A percentile compares a stretch with the other conserved stretches of the same genome.
These are phyloP conservation scores for Agrotis puta DNA, from an alignment of 2,888 invertebrate species.

Conservation along the genomic window DNA sequence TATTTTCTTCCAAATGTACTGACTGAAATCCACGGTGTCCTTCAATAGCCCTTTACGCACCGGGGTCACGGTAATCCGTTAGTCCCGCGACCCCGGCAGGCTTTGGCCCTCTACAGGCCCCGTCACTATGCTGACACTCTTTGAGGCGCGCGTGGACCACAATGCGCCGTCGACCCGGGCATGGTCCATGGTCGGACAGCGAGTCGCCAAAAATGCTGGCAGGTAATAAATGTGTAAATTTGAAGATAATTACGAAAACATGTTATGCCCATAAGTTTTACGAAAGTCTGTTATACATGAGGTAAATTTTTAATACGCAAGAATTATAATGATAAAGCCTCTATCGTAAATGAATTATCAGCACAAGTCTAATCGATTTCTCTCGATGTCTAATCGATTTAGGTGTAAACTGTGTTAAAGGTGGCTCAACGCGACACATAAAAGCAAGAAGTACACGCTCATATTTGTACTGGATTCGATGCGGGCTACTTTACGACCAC, in stretches of 20 bases:
- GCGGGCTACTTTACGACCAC: conserved; percentile 80
- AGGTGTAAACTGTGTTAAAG: conserved; percentile 87
- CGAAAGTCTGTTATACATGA: conserved; percentile 27
- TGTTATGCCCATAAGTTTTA: conserved; percentile 3
- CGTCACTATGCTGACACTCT: no score
- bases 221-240: background rate
- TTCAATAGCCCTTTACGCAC: no score
- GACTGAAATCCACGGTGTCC: no score
- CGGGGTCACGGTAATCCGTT: no score
- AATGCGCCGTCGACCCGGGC: no score
- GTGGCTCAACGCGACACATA: conserved; percentile 76
- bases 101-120: no score
- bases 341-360: conserved; percentile 85
- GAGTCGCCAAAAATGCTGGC: no score
- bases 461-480: conserved; percentile 87
- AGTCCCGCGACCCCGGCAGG: no score
- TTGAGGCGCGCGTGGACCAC: no score
- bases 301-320: conserved; percentile 63
- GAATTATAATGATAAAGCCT: conserved; percentile 78
- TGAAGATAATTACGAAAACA: conserved; percentile 4
- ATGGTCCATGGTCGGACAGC: no score
- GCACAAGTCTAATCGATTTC: conserved; percentile 86
- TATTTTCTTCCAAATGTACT: no score
- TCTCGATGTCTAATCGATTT: conserved; percentile 89
- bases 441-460: conserved; percentile 78